Conservation (phyloP, 2,797 vertebrate species). For the Lithobates pipiens region DNA sequence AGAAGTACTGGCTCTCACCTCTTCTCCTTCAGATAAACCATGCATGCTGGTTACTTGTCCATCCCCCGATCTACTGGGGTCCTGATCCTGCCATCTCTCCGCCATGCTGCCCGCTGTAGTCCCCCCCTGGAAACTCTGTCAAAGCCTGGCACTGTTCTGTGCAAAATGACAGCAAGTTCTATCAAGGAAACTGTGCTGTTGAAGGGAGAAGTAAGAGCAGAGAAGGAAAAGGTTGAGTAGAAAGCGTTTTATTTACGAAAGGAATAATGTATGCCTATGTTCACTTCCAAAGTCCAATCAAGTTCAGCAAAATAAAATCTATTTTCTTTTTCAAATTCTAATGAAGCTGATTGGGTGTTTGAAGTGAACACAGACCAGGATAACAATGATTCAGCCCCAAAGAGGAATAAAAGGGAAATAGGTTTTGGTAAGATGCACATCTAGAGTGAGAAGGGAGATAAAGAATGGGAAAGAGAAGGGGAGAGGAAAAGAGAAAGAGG, state of each 20-base stretch:
- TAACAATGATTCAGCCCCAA: no score
- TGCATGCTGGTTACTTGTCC: constrained; percentile 23
- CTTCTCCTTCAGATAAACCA: constrained; percentile 24
- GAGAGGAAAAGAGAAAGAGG: neutral
- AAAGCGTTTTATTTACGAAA: no score
- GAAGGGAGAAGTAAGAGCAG: constrained; percentile 1
- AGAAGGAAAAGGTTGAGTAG: neutral
- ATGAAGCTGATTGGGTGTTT: neutral
- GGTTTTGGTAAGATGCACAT: neutral
- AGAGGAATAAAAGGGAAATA: no score
- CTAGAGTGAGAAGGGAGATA: neutral
- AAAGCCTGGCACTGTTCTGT: neutral
- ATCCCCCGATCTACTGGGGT: neutral
- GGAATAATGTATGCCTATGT: no score
- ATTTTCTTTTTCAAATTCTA: neutral
- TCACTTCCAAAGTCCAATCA: neutral
- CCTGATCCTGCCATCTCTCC: constrained; percentile 20
- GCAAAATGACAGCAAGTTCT: constrained; percentile 13
- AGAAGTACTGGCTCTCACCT: constrained; percentile 27
- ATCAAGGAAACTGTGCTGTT: constrained; percentile 3
- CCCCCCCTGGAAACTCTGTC: neutral
- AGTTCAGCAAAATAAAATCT: neutral
- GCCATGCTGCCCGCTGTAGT: constrained; percentile 41
- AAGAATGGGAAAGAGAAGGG: neutral
- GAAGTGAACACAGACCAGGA: neutral